A percentile compares a stretch with the other conserved stretches of the same genome.
These are phyloP conservation scores for Lepidonotus clava DNA, from an alignment of 2,888 invertebrate species.

Conservation along the genomic window DNA sequence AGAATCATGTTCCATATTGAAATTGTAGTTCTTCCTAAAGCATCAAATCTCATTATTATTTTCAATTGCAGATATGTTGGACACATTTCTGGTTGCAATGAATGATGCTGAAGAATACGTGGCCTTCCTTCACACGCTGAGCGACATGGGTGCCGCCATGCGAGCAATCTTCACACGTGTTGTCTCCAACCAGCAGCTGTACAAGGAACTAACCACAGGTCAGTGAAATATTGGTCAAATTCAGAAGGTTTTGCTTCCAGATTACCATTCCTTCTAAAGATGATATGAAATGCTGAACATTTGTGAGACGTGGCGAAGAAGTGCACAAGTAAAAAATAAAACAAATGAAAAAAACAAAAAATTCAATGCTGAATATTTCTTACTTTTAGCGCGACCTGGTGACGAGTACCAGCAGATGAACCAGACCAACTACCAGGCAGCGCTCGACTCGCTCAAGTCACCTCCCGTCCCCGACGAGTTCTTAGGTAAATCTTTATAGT, in stretches of 20 bases:
- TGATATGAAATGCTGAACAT: no score
- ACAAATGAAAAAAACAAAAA: not conserved
- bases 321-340: not conserved
- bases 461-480: conserved; percentile 73
- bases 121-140: conserved; percentile 94
- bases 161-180: conserved; percentile 94
- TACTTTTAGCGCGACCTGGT: not conserved
- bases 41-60: not conserved
- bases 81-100: conserved; percentile 85
- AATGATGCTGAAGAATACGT: conserved; percentile 93
- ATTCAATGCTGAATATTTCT: not conserved
- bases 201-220: conserved; percentile 75
- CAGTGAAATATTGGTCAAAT: conserved; percentile 27
- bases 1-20: no score
- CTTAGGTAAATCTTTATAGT: conserved; percentile 70
- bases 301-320: no score
- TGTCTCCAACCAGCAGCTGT: conserved; percentile 91
- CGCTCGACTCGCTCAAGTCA: conserved; percentile 67
- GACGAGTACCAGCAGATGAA: conserved; percentile 50
- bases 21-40: no score
- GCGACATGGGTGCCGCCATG: conserved; percentile 98
- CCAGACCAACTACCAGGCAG: conserved; percentile 69
- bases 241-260: no score
- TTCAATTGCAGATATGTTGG: conserved; percentile 75
- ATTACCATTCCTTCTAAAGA: no score